phyloP scores from a whole-genome alignment of 2,113 vertebrate genomes.

The Xerus inauris region DNA sequence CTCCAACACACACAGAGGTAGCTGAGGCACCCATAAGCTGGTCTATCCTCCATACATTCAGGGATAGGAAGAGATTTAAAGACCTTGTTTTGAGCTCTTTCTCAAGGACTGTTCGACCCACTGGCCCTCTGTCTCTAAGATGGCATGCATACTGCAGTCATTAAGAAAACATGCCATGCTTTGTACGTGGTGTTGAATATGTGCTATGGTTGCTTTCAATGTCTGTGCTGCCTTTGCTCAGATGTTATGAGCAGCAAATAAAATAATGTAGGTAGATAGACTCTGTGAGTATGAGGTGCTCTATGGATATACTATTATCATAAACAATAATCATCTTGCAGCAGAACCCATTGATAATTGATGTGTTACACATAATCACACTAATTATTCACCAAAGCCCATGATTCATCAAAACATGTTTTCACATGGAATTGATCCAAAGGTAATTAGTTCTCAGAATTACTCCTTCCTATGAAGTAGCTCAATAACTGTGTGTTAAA shows the following conservation, averaged over 20 bases:
- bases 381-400: conserved; percentile 1
- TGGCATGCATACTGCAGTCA: background rate
- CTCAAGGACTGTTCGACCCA: background rate
- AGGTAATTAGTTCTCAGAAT: conserved; percentile 13
- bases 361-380: conserved; percentile 12
- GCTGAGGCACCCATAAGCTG: background rate
- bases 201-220: background rate
- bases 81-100: background rate
- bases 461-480: background rate
- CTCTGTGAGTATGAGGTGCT: background rate
- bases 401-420: conserved; percentile 8
- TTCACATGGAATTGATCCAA: conserved; percentile 37
- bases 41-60: background rate
- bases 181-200: background rate
- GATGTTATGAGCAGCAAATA: background rate
- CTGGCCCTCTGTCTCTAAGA: background rate
- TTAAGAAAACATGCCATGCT: background rate
- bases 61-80: background rate
- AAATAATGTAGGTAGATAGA: background rate
- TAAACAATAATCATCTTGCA: background rate
- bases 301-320: background rate
- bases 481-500: background rate
- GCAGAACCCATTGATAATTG: background rate
- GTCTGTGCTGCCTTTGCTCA: background rate
- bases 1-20: background rate